Percentiles rank a stretch among this genome's conserved stretches.
Evolutionary conservation across 2,113 vertebrate genomes (phyloP).

Genomic region (Silurus meridionalis): DNA sequence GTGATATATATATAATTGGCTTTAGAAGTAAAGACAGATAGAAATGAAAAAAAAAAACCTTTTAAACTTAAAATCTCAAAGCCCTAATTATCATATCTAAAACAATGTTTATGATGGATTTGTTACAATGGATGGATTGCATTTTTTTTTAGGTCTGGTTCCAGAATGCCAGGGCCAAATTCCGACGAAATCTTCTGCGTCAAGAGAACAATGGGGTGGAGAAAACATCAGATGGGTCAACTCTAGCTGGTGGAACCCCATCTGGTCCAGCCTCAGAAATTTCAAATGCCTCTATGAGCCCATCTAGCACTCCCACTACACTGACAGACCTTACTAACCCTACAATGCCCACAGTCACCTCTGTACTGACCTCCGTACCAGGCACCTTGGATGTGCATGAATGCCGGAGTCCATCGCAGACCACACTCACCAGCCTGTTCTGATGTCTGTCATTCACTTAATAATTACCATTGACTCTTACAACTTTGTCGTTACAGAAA

Average conservation of each 20-base stretch:
- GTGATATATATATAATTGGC: constrained; percentile 64
- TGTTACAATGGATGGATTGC: background rate
- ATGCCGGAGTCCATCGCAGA: constrained; percentile 95
- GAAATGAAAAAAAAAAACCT: constrained; percentile 49
- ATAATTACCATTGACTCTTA: constrained; percentile 2
- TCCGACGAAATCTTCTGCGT: constrained; percentile 94
- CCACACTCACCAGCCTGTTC: constrained; percentile 98
- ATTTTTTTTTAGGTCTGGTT: constrained; percentile 88
- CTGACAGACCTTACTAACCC: constrained; percentile 98
- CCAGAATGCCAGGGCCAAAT: constrained; percentile 97
- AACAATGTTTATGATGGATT: constrained; percentile 62
- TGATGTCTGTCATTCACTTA: constrained; percentile 75
- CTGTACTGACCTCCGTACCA: constrained; percentile 90
- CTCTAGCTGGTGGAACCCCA: constrained; percentile 89
- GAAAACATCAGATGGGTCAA: constrained; percentile 87
- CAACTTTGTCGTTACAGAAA: background rate
- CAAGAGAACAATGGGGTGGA: constrained; percentile 96
- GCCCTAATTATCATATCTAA: constrained; percentile 68
- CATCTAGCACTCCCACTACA: constrained; percentile 94
- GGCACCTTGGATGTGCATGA: constrained; percentile 90
- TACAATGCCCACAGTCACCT: constrained; percentile 96
- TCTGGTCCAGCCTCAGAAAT: constrained; percentile 95
- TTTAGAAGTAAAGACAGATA: constrained; percentile 53
- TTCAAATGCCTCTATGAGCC: constrained; percentile 97
- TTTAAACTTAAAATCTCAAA: constrained; percentile 53